Evolutionary conservation across 2,797 vertebrate species (phyloP), one percentile per base, ranked within the genome.

Genomic region (Scolopax rusticola): DNA sequence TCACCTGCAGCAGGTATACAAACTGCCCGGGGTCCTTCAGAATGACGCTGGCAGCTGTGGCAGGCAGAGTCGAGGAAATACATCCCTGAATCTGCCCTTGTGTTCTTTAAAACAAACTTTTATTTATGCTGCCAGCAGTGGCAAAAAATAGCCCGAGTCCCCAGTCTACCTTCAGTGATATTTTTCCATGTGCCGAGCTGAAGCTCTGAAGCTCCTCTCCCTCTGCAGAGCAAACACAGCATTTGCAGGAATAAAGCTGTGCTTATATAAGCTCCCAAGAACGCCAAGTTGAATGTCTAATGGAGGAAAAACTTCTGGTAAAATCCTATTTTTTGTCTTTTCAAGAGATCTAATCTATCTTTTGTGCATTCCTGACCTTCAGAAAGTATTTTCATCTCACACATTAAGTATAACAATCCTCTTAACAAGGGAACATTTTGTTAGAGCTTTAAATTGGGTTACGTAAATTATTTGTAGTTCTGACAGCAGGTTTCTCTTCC

Each of bases 341-440:
- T 88, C 4, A 3, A 68, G 91, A 95, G 87, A 95, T 96, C 92
- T 92, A 94, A 92, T 97, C 95, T 93, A 87, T 96, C 87, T 83
- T 80, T 77, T 75, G 68, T 73, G 73, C 91, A 90, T 95, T 91
- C 87, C 94, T 95, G 95, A 96, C 93, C 95, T 95, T 94, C 78
- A 71, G 91, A 92, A 97, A 90, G 68, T 84, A 92, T 97, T 97
- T 97, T 92, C 94, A 90, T 93, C 96, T 95, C 90, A 87, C 93
- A 93, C 11, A 3, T 95, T 95, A 97, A 97, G 91, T 96, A 95
- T 92, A 96, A 93, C 96, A 97, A 96, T 97, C 97, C 97, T 97
- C 96, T 97, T 97, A 97, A 92, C 80, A 63, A 45, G 87, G 76
- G 97, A 97, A 97, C 97, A 98, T 97, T 98, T 97, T 97, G 96